Conservation (phyloP, 2,797 vertebrate species). For the Bovichtus variegatus region DNA sequence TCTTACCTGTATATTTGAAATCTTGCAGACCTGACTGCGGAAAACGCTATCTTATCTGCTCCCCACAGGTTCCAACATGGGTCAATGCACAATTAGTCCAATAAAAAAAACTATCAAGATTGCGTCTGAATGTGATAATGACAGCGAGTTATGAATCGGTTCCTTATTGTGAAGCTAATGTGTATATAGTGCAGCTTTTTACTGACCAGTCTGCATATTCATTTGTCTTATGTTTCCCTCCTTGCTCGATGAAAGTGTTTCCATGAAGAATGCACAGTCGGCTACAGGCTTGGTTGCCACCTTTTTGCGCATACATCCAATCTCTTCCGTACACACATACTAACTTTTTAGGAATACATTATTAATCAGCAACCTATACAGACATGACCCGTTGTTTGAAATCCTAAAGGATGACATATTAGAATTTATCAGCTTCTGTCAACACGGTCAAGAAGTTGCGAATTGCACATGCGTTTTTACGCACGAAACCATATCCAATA, state of each 20-base stretch:
- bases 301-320: slow-evolving; percentile 12
- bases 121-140: slow-evolving; percentile 22
- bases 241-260: slow-evolving; percentile 11
- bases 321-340: neutral
- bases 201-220: neutral
- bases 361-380: neutral
- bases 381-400: neutral
- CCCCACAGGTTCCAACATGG: slow-evolving; percentile 44
- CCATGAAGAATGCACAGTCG: neutral
- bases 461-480: slow-evolving; percentile 27
- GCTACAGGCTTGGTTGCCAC: neutral
- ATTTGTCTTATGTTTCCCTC: neutral
- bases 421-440: neutral
- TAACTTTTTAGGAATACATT: slow-evolving; percentile 26
- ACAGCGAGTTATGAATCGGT: neutral
- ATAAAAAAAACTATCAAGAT: slow-evolving; percentile 44
- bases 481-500: slow-evolving; percentile 4
- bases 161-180: neutral
- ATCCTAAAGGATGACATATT: neutral
- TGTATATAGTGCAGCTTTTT: neutral
- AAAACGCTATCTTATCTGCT: slow-evolving; percentile 33
- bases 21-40: neutral
- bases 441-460: neutral
- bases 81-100: slow-evolving; percentile 41
- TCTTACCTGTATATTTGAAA: neutral